These are phyloP conservation scores for Arnoldichthys spilopterus DNA, from an alignment of 2,797 vertebrate genomes.

Conservation along the genomic window DNA sequence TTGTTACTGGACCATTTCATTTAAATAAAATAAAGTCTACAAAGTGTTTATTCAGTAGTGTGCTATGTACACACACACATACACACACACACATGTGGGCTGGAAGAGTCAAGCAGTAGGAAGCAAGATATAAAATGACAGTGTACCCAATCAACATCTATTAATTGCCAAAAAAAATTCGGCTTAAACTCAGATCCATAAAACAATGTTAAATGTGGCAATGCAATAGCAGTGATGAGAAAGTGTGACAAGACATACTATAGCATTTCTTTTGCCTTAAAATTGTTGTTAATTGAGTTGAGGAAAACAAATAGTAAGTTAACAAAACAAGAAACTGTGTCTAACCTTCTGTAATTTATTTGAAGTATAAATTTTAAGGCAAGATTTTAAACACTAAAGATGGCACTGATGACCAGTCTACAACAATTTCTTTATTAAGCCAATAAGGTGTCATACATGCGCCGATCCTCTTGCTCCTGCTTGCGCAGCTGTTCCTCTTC, in stretches of 20 bases:
- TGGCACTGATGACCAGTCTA: not conserved
- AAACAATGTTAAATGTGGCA: constrained; percentile 47
- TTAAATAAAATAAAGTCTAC: not conserved
- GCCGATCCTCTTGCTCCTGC: constrained; percentile 92
- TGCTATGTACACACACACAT: no score
- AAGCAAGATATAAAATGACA: not conserved
- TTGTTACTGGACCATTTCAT: not conserved
- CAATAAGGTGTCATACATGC: constrained; percentile 80
- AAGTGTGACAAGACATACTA: not conserved
- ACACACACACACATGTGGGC: no score
- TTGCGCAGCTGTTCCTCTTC: constrained; percentile 87
- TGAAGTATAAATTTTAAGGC: no score
- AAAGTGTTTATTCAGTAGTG: not conserved
- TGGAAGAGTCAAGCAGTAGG: not conserved
- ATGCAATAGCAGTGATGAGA: constrained; percentile 25
- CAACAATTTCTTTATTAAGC: not conserved
- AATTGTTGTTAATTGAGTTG: no score
- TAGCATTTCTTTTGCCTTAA: no score
- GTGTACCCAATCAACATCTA: not conserved
- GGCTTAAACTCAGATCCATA: constrained; percentile 30
- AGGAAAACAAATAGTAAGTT: no score
- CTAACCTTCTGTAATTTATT: no score
- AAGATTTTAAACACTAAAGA: no score
- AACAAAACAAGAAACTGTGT: no score
- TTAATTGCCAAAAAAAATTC: constrained; percentile 32